Conservation (phyloP, 2,888 invertebrate genomes). For the Scaptomyza tumidula region DNA sequence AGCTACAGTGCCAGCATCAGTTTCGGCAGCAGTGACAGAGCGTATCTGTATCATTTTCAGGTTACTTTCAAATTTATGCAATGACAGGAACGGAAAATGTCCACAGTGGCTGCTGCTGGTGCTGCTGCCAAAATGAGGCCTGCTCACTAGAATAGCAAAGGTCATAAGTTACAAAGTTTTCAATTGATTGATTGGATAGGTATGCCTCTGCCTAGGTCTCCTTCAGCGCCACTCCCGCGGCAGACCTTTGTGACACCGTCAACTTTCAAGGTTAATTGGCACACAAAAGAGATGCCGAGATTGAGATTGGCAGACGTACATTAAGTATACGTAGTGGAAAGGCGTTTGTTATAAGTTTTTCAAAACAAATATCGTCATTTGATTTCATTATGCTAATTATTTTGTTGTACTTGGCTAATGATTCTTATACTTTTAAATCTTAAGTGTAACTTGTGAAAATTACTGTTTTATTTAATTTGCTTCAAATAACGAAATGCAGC, state of each 20-base stretch:
- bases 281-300: conserved; percentile 15
- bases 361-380: not conserved
- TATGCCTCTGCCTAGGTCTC: conserved; percentile 10
- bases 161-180: conserved; percentile 68
- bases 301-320: conserved; percentile 12
- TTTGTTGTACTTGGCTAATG: not conserved
- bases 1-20: conserved; percentile 42
- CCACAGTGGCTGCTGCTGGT: conserved; percentile 35
- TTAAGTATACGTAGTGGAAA: not conserved
- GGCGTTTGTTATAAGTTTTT: not conserved
- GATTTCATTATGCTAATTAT: not conserved
- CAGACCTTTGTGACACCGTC: conserved; percentile 29
- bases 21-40: too few relatives aligned
- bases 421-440: not conserved
- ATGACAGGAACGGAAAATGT: conserved; percentile 66
- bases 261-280: conserved; percentile 71
- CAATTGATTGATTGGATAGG: conserved; percentile 69
- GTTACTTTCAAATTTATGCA: conserved; percentile 66
- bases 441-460: not conserved
- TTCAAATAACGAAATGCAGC: conserved; percentile 6
- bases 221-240: conserved; percentile 9
- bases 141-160: conserved; percentile 52
- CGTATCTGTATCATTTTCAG: conserved; percentile 29
- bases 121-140: conserved; percentile 24
- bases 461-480: too few relatives aligned